These are phyloP conservation scores for Ophraella communa DNA, from an alignment of 2,888 invertebrate genomes.

Conservation along the genomic window DNA sequence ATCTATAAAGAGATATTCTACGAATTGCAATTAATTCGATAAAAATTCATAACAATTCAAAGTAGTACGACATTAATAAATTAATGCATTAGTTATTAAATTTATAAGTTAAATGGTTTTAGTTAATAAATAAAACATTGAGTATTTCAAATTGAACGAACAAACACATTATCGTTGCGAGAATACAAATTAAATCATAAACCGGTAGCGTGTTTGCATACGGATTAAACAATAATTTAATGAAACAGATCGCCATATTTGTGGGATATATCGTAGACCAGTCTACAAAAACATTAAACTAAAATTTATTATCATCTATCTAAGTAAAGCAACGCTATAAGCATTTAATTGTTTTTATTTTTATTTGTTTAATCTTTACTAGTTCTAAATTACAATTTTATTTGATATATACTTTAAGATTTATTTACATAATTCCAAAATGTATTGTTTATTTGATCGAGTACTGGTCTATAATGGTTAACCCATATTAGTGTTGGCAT, in stretches of 20 bases:
- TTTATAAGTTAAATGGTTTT: constrained; percentile 20
- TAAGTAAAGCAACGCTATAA: too few species aligned
- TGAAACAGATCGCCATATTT: constrained; percentile 11
- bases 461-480: background rate
- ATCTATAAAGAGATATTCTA: background rate
- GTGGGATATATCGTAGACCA: background rate
- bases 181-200: constrained; percentile 18
- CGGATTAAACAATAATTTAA: constrained; percentile 12
- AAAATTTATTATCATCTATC: background rate
- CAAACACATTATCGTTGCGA: constrained; percentile 6
- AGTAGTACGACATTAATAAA: background rate
- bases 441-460: background rate
- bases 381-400: too few species aligned
- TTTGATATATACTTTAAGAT: too few species aligned
- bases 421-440: too few species aligned
- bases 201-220: constrained; percentile 12
- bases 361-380: too few species aligned
- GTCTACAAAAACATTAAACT: background rate
- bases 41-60: background rate
- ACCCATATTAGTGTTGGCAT: background rate
- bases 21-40: too few species aligned
- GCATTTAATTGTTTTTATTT: too few species aligned
- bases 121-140: constrained; percentile 15
- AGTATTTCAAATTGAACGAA: constrained; percentile 2
- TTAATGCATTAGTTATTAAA: background rate